These are phyloP conservation scores for Cetoscarus ocellatus DNA, from an alignment of 2,797 vertebrate species.

Conservation along the genomic window DNA sequence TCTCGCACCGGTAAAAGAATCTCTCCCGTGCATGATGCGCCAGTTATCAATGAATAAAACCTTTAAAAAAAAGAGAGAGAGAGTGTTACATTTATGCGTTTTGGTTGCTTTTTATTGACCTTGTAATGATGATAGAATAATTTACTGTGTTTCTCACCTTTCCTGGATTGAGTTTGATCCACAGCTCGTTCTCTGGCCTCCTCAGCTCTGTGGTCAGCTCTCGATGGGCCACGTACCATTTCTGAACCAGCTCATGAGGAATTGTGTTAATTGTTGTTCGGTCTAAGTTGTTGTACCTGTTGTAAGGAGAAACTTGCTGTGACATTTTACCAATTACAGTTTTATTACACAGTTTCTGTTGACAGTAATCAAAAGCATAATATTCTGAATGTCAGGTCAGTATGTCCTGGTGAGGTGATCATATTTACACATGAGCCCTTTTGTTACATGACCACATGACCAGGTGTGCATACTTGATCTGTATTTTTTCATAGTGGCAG, in stretches of 20 bases:
- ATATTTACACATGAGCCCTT: background rate
- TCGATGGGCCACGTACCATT: slow-evolving; percentile 92
- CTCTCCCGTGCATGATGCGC: slow-evolving; percentile 92
- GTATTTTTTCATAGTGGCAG: too few relatives aligned
- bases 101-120: background rate
- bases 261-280: slow-evolving; percentile 90
- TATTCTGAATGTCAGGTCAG: background rate
- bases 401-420: background rate
- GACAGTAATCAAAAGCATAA: background rate
- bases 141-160: slow-evolving; percentile 81
- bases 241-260: slow-evolving; percentile 86
- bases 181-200: slow-evolving; percentile 91
- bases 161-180: slow-evolving; percentile 94
- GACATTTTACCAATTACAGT: too few relatives aligned
- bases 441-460: too few relatives aligned
- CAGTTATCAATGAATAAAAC: slow-evolving; percentile 95
- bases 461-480: too few relatives aligned
- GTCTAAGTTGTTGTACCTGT: slow-evolving; percentile 97
- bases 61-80: slow-evolving; percentile 67
- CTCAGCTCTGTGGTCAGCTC: slow-evolving; percentile 89
- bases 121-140: background rate
- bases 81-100: background rate
- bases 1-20: slow-evolving; percentile 92
- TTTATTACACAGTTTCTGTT: too few relatives aligned
- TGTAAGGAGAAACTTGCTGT: background rate